A percentile compares a stretch with the other conserved stretches of the same genome.
phyloP scores from a whole-genome alignment of 2,888 invertebrate genomes.

The Marasmarcha lunaedactyla region DNA sequence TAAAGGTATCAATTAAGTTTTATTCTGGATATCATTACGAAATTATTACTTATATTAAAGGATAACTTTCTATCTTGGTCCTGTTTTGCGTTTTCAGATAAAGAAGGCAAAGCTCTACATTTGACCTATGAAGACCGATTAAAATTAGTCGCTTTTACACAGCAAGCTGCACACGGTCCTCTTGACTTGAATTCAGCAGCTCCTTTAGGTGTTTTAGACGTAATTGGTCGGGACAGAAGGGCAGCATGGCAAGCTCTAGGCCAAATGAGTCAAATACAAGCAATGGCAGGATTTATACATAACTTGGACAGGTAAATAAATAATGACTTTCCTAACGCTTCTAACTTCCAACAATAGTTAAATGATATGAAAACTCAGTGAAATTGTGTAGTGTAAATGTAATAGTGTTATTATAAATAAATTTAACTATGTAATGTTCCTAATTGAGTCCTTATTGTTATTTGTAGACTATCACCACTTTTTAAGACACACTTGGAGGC shows the following conservation, averaged over 20 bases:
- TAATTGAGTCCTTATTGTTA: no score
- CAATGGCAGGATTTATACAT: conserved; percentile 93
- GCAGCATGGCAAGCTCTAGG: conserved; percentile 95
- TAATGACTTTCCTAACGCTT: no score
- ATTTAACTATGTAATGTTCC: no score
- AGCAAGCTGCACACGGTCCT: conserved; percentile 90
- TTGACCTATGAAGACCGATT: conserved; percentile 94
- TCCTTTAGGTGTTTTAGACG: conserved; percentile 92
- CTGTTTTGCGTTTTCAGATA: conserved; percentile 86
- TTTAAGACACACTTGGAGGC: conserved; percentile 94
- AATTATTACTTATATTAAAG: conserved; percentile 3
- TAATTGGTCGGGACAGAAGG: conserved; percentile 93
- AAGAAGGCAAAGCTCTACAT: conserved; percentile 97
- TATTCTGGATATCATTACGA: conserved; percentile 4
- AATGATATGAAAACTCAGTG: no score
- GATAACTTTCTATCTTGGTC: conserved; percentile 12
- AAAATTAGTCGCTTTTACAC: conserved; percentile 90
- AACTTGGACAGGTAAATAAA: conserved; percentile 77
- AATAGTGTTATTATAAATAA: no score
- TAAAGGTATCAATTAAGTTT: conserved; percentile 83
- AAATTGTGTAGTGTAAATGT: no score
- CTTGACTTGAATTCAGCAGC: conserved; percentile 79
- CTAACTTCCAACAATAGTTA: no score
- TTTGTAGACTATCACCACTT: conserved; percentile 81
- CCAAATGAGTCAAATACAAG: conserved; percentile 85